These are phyloP conservation scores for Drosophila putrida DNA, from an alignment of 2,888 invertebrate species.

Conservation along the genomic window DNA sequence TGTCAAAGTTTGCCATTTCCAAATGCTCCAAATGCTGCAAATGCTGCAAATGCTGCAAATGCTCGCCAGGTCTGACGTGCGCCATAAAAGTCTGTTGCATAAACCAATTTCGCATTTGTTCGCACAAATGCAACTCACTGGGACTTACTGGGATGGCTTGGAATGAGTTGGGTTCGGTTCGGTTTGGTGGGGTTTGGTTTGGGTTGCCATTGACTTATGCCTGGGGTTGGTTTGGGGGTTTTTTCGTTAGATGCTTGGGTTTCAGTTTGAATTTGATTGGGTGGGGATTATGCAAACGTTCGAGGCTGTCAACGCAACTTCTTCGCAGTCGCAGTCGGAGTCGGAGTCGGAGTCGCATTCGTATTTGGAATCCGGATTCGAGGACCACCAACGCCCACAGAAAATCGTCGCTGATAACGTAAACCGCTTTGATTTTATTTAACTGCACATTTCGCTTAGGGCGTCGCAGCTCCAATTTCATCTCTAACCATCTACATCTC, in stretches of 20 bases:
- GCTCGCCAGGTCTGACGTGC: slow-evolving; percentile 56
- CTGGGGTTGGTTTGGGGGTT: not conserved
- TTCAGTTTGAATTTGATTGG: slow-evolving; percentile 25
- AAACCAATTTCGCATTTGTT: slow-evolving; percentile 80
- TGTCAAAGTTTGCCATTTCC: slow-evolving; percentile 74
- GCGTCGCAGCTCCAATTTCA: slow-evolving; percentile 47
- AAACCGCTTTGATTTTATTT: slow-evolving; percentile 81
- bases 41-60: too few relatives aligned
- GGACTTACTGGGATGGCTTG: not conserved
- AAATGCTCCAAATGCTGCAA: too few relatives aligned
- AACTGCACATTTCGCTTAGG: slow-evolving; percentile 76
- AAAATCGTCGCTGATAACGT: slow-evolving; percentile 73
- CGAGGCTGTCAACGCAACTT: slow-evolving; percentile 71
- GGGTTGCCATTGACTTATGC: slow-evolving; percentile 15
- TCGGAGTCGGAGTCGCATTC: slow-evolving; percentile 33
- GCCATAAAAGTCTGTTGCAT: slow-evolving; percentile 80
- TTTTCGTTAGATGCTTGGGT: slow-evolving; percentile 13
- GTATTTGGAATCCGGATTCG: slow-evolving; percentile 20
- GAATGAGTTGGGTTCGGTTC: not conserved
- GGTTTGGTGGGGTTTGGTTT: not conserved
- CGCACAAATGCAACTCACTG: slow-evolving; percentile 64
- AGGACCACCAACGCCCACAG: slow-evolving; percentile 18
- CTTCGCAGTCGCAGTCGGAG: slow-evolving; percentile 49
- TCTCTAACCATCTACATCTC: slow-evolving; percentile 5
- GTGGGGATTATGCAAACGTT: slow-evolving; percentile 62